Base-by-base conservation (phyloP, 2,797 vertebrate species). In the Neosilurus hyrtlii region DNA sequence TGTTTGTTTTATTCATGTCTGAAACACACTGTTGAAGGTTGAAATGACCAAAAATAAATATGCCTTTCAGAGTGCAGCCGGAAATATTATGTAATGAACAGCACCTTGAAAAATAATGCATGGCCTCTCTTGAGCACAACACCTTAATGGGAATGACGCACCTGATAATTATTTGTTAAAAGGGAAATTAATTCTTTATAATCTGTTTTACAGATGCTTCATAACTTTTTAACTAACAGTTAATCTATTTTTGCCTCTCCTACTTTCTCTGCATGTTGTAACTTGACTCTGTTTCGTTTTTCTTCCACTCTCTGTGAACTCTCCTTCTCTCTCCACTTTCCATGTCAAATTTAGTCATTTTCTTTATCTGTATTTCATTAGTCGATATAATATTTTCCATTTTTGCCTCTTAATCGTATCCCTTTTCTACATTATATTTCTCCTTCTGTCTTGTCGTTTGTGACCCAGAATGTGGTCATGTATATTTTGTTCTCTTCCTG, bases 381-480 rank as follows among this genome's bases (percentile, higher is more conserved):
- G 12, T 30, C 30, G 72, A 57, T 35, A 73, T 54, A 51, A 52
- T 51, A 18, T 37, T 18, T 8, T 16, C 18, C 4, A 59, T 20
- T 30, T 59, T 35, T 30, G 15, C 9, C 16, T 16, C 0, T 12
- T 8, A 35, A 3, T 35, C 12, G 12, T 52, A 26, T 67, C 63
- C 43, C 63, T 51, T 59, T 57, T 3, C 16, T 16, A 43, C 85
- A 85, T 86, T 89, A 84, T 82, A 73, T 88, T 84, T 88, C 87
- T 87, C 86, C 83, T 76, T 89, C 83, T 88, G 88, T 86, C 88
- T 87, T 84, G 87, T 84, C 84, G 43, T 43, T 82, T 89, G 89
- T 89, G 88, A 91, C 89, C 91, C 89, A 90, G 86, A 59, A 18
- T 87, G 88, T 92, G 89, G 86, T 89, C 88, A 91, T 87, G 91